Conservation (phyloP, 2,888 invertebrate species). For the Anodontia alba region DNA sequence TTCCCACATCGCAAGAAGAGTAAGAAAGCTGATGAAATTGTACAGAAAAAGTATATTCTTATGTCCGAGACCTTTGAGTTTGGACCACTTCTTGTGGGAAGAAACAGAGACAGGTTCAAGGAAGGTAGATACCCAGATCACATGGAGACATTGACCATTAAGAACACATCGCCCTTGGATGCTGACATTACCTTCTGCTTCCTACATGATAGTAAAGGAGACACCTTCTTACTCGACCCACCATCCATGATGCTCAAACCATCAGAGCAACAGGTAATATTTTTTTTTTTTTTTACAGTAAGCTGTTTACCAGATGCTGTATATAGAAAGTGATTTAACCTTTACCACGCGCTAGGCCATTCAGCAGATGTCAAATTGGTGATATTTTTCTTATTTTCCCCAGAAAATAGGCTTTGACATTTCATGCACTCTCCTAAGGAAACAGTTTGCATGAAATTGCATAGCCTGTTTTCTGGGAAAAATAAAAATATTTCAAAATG, state of each 20-base stretch:
- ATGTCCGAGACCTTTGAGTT: constrained; percentile 84
- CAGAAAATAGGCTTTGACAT: no score
- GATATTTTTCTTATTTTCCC: no score
- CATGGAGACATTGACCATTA: constrained; percentile 82
- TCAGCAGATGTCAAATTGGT: no score
- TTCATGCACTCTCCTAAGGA: no score
- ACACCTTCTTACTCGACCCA: constrained; percentile 84
- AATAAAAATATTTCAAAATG: no score
- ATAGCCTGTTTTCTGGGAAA: no score
- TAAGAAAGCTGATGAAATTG: constrained; percentile 82
- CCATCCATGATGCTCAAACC: constrained; percentile 83
- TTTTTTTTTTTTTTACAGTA: no score
- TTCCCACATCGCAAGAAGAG: constrained; percentile 84
- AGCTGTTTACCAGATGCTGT: not conserved
- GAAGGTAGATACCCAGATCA: constrained; percentile 84
- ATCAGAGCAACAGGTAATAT: constrained; percentile 74
- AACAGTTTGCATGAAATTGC: no score
- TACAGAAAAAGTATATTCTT: constrained; percentile 84
- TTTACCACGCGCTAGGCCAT: no score
- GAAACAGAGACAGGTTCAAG: constrained; percentile 83
- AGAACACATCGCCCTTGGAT: constrained; percentile 84
- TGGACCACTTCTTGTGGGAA: constrained; percentile 85
- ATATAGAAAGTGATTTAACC: no score
- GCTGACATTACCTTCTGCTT: constrained; percentile 85
- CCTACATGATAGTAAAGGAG: constrained; percentile 83